phyloP scores from a whole-genome alignment of 2,797 vertebrate species.

The Orientallactaga sibirica region DNA sequence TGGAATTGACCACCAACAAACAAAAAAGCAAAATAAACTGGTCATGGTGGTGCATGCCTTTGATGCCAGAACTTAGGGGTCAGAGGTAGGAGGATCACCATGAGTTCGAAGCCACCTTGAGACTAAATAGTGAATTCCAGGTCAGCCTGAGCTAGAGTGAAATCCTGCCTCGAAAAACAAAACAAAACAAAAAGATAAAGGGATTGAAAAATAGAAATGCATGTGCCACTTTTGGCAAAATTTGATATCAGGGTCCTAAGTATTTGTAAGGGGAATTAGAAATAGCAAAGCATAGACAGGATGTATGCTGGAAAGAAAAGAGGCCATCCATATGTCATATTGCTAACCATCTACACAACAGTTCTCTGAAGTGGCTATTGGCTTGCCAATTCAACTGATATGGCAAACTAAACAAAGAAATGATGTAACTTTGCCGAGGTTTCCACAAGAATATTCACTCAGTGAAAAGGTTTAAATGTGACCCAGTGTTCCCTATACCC shows the following conservation, averaged over 20 bases:
- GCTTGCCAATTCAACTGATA: conserved; percentile 31
- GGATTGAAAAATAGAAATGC: background rate
- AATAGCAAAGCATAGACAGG: background rate
- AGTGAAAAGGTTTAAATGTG: conserved; percentile 19
- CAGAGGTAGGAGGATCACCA: too few species aligned
- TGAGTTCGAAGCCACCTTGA: too few species aligned
- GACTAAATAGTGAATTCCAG: too few species aligned
- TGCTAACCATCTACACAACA: background rate
- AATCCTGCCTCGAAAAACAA: too few species aligned
- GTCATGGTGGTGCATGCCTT: too few species aligned
- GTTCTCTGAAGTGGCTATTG: background rate
- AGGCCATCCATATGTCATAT: background rate
- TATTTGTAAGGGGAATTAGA: background rate
- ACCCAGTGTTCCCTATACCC: background rate
- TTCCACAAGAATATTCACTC: conserved; percentile 36
- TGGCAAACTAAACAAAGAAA: background rate
- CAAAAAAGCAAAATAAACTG: background rate
- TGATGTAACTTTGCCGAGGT: background rate
- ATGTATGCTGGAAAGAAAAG: background rate
- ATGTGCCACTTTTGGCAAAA: conserved; percentile 9
- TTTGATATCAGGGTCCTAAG: background rate
- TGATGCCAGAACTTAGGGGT: too few species aligned
- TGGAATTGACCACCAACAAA: background rate
- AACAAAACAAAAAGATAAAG: background rate
- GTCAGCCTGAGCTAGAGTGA: too few species aligned